Conservation (phyloP, 2,113 vertebrate species). For the Saccopteryx leptura region DNA sequence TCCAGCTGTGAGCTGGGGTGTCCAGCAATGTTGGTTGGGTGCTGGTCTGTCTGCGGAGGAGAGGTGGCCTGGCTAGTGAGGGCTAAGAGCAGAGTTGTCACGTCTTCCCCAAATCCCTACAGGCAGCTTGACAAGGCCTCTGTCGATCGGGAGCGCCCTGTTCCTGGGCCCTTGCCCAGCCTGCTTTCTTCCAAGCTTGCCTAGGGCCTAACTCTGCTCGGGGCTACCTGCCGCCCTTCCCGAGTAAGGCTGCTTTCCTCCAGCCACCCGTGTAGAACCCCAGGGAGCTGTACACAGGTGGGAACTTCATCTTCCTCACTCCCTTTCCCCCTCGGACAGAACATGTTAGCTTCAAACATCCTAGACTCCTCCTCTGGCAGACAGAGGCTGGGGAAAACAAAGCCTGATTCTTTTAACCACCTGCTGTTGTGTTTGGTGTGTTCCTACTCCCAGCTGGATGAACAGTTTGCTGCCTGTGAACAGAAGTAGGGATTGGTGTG, state of each 20-base stretch:
- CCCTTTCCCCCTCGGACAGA: conserved; percentile 18
- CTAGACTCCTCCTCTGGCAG: conserved; percentile 84
- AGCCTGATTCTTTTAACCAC: conserved; percentile 49
- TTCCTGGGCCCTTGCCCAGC: conserved; percentile 34
- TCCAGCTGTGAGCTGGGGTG: not conserved
- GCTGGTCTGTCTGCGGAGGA: too few species aligned
- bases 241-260: conserved; percentile 73
- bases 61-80: too few species aligned
- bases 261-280: conserved; percentile 33
- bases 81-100: not conserved
- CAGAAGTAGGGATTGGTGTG: conserved; percentile 16
- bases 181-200: conserved; percentile 65
- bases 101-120: conserved; percentile 32
- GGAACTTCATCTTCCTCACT: not conserved
- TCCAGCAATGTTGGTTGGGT: not conserved
- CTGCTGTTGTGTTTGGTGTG: not conserved
- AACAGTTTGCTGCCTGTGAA: conserved; percentile 53
- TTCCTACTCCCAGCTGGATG: not conserved
- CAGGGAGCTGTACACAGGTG: not conserved
- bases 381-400: conserved; percentile 65
- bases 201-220: conserved; percentile 58
- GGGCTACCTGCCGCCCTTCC: conserved; percentile 75
- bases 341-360: conserved; percentile 79
- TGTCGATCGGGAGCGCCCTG: conserved; percentile 56
- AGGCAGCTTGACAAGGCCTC: not conserved